Percentiles rank a stretch among this genome's conserved stretches.
These are phyloP conservation scores for Hybognathus amarus DNA, from an alignment of 2,797 vertebrate species.

Conservation along the genomic window DNA sequence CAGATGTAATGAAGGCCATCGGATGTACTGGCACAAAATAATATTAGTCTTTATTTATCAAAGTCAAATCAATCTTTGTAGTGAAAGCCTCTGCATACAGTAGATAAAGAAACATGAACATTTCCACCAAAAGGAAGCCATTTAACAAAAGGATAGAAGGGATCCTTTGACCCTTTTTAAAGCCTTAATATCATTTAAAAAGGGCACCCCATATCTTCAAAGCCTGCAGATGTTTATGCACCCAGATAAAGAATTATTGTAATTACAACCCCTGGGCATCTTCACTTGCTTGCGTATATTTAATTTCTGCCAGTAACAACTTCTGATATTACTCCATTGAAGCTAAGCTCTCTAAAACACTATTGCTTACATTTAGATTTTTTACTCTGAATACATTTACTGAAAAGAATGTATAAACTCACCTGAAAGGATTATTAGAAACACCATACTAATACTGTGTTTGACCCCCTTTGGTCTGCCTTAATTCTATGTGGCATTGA, in stretches of 20 bases:
- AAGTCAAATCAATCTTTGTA: not conserved
- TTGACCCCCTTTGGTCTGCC: too few relatives aligned
- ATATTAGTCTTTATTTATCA: not conserved
- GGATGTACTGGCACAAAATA: not conserved
- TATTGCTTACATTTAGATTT: not conserved
- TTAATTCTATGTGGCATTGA: too few relatives aligned
- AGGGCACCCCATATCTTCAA: not conserved
- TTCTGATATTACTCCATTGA: not conserved
- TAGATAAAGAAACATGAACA: slow-evolving; percentile 1
- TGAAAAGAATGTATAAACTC: too few relatives aligned
- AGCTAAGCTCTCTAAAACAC: not conserved
- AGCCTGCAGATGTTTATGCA: not conserved
- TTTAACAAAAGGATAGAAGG: not conserved
- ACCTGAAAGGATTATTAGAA: too few relatives aligned
- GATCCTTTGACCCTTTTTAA: not conserved
- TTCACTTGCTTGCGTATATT: not conserved
- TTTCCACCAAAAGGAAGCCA: not conserved
- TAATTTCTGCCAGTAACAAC: slow-evolving; percentile 19
- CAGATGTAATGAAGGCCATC: not conserved
- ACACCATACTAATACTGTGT: too few relatives aligned
- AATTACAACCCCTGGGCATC: not conserved
- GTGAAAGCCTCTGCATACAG: not conserved
- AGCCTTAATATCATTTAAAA: not conserved
- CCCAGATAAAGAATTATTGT: not conserved
- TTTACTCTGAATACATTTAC: not conserved